phyloP scores from a whole-genome alignment of 1,140 invertebrate species.

The Cherax quadricarinatus region DNA sequence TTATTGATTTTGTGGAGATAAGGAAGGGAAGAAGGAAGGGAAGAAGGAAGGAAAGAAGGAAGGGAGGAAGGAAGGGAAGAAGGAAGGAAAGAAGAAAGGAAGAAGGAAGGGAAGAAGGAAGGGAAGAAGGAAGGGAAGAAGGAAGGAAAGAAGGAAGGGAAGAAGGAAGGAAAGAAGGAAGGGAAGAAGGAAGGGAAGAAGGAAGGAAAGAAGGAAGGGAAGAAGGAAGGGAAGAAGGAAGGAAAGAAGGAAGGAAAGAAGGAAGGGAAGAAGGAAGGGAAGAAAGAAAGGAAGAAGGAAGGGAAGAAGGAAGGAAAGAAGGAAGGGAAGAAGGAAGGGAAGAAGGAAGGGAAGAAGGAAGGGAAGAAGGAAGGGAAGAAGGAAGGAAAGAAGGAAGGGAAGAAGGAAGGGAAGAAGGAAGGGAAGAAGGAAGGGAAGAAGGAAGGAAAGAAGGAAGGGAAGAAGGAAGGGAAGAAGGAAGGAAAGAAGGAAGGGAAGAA shows the following conservation, averaged over 20 bases:
- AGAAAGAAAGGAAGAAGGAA: background rate
- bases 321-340: background rate
- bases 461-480: slow-evolving; percentile 10
- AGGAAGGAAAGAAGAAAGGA: too few relatives aligned
- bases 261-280: background rate
- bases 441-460: slow-evolving; percentile 10
- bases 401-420: slow-evolving; percentile 10
- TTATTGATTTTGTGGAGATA: too few relatives aligned
- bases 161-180: background rate
- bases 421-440: slow-evolving; percentile 10
- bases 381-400: slow-evolving; percentile 10
- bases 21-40: too few relatives aligned
- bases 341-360: slow-evolving; percentile 10
- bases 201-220: background rate
- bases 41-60: too few relatives aligned
- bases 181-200: background rate
- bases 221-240: background rate
- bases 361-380: slow-evolving; percentile 10
- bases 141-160: background rate
- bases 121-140: too few relatives aligned
- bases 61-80: too few relatives aligned
- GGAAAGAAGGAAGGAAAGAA: background rate
- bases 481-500: too few relatives aligned
- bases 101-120: too few relatives aligned
- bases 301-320: background rate